Evolutionary conservation across 1,140 invertebrate species (phyloP).

Genomic region (Zaprionus camerounensis): DNA sequence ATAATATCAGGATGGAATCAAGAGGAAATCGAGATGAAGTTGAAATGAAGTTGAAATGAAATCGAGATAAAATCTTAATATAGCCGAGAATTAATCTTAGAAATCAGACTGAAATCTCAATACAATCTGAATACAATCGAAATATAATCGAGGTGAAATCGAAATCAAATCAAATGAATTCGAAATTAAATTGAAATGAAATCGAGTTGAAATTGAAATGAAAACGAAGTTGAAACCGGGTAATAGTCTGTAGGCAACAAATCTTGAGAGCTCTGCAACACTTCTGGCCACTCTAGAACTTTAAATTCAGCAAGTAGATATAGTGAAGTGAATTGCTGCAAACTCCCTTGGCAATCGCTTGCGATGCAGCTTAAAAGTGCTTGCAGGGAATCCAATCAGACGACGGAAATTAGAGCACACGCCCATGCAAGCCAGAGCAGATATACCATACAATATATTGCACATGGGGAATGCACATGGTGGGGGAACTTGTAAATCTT

Average conservation of each 20-base stretch:
- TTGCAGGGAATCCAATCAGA: constrained; percentile 1
- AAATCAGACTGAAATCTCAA: too few species aligned
- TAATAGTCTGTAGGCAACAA: background rate
- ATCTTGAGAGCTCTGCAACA: background rate
- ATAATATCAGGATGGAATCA: background rate
- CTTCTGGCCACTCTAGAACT: too few species aligned
- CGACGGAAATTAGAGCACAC: background rate
- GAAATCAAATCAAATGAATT: too few species aligned
- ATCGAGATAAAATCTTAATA: too few species aligned
- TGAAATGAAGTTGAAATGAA: too few species aligned
- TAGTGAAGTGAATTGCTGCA: background rate
- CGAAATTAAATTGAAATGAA: too few species aligned
- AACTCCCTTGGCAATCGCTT: background rate
- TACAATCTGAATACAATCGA: background rate
- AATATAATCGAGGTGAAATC: too few species aligned
- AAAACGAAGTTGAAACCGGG: background rate
- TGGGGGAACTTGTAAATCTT: background rate
- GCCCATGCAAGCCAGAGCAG: background rate
- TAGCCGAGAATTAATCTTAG: too few species aligned
- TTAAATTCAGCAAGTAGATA: background rate
- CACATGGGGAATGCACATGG: background rate
- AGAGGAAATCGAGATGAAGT: background rate
- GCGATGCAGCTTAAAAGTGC: background rate
- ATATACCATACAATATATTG: background rate
- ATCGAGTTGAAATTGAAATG: background rate